Percentiles rank a stretch among this genome's conserved stretches.
These are phyloP conservation scores for Drosophila auraria DNA, from an alignment of 1,140 invertebrate genomes.

Conservation along the genomic window DNA sequence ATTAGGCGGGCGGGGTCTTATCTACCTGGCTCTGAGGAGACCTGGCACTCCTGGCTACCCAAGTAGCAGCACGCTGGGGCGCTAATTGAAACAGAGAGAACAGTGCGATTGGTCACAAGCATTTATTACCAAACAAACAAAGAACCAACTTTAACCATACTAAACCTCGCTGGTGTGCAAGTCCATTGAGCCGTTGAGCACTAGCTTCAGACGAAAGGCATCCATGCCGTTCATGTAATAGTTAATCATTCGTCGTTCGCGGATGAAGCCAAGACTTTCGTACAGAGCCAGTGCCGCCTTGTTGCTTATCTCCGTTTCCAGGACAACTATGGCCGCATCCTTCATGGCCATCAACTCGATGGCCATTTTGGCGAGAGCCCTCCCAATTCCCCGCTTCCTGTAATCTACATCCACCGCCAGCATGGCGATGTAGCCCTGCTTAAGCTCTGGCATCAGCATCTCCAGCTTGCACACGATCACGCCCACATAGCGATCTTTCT, in stretches of 20 bases:
- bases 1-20: slow-evolving; percentile 50
- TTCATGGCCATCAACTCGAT: slow-evolving; percentile 95
- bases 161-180: slow-evolving; percentile 6
- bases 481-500: slow-evolving; percentile 94
- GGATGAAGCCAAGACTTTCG: slow-evolving; percentile 98
- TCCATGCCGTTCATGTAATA: slow-evolving; percentile 99
- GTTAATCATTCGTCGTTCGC: slow-evolving; percentile 97
- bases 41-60: slow-evolving; percentile 24
- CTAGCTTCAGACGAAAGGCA: slow-evolving; percentile 97
- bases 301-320: slow-evolving; percentile 99
- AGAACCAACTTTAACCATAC: background rate
- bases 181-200: slow-evolving; percentile 90
- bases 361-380: slow-evolving; percentile 89
- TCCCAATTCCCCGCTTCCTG: slow-evolving; percentile 95
- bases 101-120: slow-evolving; percentile 4
- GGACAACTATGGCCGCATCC: slow-evolving; percentile 97
- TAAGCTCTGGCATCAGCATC: slow-evolving; percentile 87
- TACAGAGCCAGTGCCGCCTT: slow-evolving; percentile 96
- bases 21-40: slow-evolving; percentile 51
- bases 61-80: slow-evolving; percentile 61
- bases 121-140: slow-evolving; percentile 2
- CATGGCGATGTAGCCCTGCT: slow-evolving; percentile 99
- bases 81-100: slow-evolving; percentile 55
- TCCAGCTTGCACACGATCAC: slow-evolving; percentile 99
- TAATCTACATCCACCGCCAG: slow-evolving; percentile 97